phyloP scores from a whole-genome alignment of 2,113 vertebrate species.

The Cyprinodon variegatus region DNA sequence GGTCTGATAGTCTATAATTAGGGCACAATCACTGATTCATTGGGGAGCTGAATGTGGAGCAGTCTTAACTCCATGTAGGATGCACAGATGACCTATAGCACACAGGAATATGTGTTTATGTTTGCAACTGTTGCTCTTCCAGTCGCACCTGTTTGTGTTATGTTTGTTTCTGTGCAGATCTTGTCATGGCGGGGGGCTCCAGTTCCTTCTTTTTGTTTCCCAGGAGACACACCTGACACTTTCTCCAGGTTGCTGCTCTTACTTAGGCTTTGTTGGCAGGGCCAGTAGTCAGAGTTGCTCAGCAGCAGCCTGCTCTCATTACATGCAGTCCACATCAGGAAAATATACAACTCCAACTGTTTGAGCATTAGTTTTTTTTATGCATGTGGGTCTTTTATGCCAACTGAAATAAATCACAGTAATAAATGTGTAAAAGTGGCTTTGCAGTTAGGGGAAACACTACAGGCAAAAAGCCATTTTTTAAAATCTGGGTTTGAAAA shows the following conservation, averaged over 20 bases:
- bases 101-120: not conserved
- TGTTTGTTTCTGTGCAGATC: conserved; percentile 5
- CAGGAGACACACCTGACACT: conserved; percentile 44
- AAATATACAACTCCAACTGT: conserved; percentile 27
- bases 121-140: not conserved
- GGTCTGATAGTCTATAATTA: conserved; percentile 56
- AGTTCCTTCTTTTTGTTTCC: conserved; percentile 36
- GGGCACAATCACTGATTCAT: conserved; percentile 27
- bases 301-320: conserved; percentile 48
- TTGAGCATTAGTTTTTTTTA: conserved; percentile 30
- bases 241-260: conserved; percentile 51
- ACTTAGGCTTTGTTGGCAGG: conserved; percentile 26
- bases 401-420: conserved; percentile 13
- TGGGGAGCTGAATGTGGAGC: conserved; percentile 15
- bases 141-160: not conserved
- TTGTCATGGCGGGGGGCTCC: conserved; percentile 5
- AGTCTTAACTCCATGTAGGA: conserved; percentile 19
- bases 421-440: conserved; percentile 24
- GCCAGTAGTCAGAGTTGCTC: conserved; percentile 29
- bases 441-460: not conserved
- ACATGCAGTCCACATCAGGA: conserved; percentile 32
- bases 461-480: not conserved
- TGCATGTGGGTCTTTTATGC: conserved; percentile 8
- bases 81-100: conserved; percentile 8
- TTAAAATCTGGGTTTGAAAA: not conserved